These are phyloP conservation scores for Plemyria rubiginata DNA, from an alignment of 2,888 invertebrate species.

Conservation along the genomic window DNA sequence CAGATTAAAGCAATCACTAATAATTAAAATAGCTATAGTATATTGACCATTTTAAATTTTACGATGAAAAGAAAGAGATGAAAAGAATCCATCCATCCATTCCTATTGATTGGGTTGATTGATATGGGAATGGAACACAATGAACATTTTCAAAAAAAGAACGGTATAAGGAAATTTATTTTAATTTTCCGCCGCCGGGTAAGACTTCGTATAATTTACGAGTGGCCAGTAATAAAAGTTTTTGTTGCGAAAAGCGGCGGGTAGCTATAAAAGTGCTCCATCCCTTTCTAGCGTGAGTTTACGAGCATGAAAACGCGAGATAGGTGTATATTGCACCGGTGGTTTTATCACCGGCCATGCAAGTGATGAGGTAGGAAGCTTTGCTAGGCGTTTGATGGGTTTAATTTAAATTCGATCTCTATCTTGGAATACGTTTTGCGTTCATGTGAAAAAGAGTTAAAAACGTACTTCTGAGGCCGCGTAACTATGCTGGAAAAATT, in stretches of 20 bases:
- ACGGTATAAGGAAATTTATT: slow-evolving; percentile 37
- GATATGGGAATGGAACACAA: not conserved
- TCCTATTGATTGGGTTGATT: not conserved
- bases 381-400: slow-evolving; percentile 42
- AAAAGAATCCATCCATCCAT: too few relatives aligned
- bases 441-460: slow-evolving; percentile 1
- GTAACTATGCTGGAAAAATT: not conserved
- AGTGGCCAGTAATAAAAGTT: slow-evolving; percentile 79
- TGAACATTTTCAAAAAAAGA: slow-evolving; percentile 22
- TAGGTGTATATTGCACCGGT: slow-evolving; percentile 72
- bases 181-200: slow-evolving; percentile 57
- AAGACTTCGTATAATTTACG: slow-evolving; percentile 79
- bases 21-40: not conserved
- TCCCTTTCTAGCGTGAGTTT: slow-evolving; percentile 71
- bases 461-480: not conserved
- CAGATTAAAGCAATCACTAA: not conserved
- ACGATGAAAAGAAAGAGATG: too few relatives aligned
- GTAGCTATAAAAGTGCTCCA: slow-evolving; percentile 66
- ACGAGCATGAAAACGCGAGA: slow-evolving; percentile 76
- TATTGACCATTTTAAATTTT: not conserved
- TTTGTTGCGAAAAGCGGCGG: slow-evolving; percentile 78
- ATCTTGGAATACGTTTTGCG: slow-evolving; percentile 26
- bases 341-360: slow-evolving; percentile 71
- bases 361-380: slow-evolving; percentile 51
- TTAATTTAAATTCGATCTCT: slow-evolving; percentile 36